phyloP scores from a whole-genome alignment of 2,113 vertebrate genomes.

The Corythornis madagascariensis region DNA sequence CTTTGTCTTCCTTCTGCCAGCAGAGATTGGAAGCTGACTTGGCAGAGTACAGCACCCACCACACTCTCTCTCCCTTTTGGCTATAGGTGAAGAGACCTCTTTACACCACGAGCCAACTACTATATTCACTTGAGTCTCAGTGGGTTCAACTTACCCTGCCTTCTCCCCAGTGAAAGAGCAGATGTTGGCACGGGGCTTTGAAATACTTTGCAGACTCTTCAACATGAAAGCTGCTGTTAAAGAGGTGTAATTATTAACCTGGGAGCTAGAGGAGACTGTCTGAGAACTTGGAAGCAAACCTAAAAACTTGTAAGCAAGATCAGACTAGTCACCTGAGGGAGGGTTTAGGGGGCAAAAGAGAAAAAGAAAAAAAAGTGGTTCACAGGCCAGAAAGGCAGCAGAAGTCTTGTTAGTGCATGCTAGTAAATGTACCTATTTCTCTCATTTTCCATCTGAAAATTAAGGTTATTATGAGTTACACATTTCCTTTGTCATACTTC shows the following conservation, averaged over 20 bases:
- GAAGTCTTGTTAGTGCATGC: constrained; percentile 31
- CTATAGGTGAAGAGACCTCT: constrained; percentile 12
- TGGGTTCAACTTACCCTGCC: not conserved
- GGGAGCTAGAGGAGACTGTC: not conserved
- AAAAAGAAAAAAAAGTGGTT: constrained; percentile 9
- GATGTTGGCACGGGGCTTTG: not conserved
- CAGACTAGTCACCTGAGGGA: constrained; percentile 39
- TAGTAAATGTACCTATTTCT: not conserved
- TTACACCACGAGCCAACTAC: not conserved
- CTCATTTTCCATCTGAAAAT: constrained; percentile 49
- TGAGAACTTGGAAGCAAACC: constrained; percentile 55
- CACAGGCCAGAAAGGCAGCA: not conserved
- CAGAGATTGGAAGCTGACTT: constrained; percentile 3
- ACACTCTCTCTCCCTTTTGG: not conserved
- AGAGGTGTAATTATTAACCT: not conserved
- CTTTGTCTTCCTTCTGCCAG: not conserved
- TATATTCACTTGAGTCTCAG: not conserved
- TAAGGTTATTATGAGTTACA: constrained; percentile 1
- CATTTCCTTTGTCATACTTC: not conserved
- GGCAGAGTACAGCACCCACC: not conserved
- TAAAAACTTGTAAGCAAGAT: constrained; percentile 40
- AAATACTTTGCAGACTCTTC: not conserved
- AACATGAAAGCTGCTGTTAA: not conserved
- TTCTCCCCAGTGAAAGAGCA: not conserved
- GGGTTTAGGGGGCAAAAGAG: not conserved